Percentiles rank a stretch among this genome's conserved stretches.
phyloP scores from a whole-genome alignment of 2,888 invertebrate genomes.

The Venusia cambrica region DNA sequence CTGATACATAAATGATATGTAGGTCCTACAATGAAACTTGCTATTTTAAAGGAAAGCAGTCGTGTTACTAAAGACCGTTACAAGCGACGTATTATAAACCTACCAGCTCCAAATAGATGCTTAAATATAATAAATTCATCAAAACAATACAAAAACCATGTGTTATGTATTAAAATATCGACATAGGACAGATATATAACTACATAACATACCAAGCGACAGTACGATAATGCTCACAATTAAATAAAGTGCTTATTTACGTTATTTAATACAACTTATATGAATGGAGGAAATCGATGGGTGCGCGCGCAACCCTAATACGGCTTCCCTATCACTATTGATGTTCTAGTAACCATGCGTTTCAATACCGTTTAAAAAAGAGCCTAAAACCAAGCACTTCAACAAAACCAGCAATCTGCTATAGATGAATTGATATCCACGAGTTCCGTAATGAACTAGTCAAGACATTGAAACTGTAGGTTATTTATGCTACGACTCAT shows the following conservation, averaged over 20 bases:
- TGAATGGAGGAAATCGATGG: conserved; percentile 60
- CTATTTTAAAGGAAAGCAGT: too few relatives aligned
- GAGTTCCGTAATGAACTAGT: conserved; percentile 11
- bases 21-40: too few relatives aligned
- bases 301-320: conserved; percentile 69
- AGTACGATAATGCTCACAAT: conserved; percentile 52
- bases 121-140: too few relatives aligned
- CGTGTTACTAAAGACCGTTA: too few relatives aligned
- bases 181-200: too few relatives aligned
- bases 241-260: conserved; percentile 60
- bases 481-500: conserved; percentile 31
- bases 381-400: neutral
- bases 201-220: conserved; percentile 32
- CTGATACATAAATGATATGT: too few relatives aligned
- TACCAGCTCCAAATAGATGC: too few relatives aligned
- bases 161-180: too few relatives aligned
- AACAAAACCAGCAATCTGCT: conserved; percentile 27
- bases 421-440: neutral
- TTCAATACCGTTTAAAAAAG: conserved; percentile 34
- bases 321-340: conserved; percentile 46
- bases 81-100: too few relatives aligned
- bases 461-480: conserved; percentile 30
- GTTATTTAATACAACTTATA: conserved; percentile 51
- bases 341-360: neutral
- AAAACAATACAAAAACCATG: too few relatives aligned